These are phyloP conservation scores for Lichenostomus cassidix DNA, from an alignment of 2,113 vertebrate genomes.

Conservation along the genomic window DNA sequence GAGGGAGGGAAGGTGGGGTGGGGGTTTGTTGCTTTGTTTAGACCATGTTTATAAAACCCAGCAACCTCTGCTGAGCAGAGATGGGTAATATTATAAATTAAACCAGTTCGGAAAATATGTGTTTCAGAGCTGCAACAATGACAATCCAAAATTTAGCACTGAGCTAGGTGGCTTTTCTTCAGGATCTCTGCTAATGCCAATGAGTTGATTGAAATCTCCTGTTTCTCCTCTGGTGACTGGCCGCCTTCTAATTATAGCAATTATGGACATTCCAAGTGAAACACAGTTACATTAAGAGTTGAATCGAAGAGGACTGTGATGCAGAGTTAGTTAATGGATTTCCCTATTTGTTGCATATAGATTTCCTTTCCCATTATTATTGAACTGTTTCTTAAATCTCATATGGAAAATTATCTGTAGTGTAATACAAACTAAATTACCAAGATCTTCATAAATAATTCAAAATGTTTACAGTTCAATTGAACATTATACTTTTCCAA, in stretches of 20 bases:
- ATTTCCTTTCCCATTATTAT: background rate
- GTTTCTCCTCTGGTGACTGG: background rate
- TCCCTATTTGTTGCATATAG: background rate
- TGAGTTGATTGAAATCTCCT: background rate
- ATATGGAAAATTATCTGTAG: background rate
- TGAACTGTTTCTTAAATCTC: background rate
- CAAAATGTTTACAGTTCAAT: background rate
- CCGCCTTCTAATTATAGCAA: background rate
- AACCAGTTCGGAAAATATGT: background rate
- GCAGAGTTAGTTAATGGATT: background rate
- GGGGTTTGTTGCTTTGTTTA: background rate
- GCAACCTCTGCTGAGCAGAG: background rate
- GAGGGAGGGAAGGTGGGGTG: rapidly evolving
- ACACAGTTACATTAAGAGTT: background rate
- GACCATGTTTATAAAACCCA: background rate
- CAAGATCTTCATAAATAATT: background rate
- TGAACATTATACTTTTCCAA: background rate
- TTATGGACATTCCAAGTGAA: background rate
- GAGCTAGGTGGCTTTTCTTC: background rate
- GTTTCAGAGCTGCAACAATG: background rate
- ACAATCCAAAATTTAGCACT: background rate
- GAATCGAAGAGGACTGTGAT: background rate
- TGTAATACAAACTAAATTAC: background rate
- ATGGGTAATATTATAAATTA: background rate
- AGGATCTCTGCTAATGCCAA: rapidly evolving